Base-by-base conservation (phyloP, 2,888 invertebrate genomes). In the Netelia melanura region DNA sequence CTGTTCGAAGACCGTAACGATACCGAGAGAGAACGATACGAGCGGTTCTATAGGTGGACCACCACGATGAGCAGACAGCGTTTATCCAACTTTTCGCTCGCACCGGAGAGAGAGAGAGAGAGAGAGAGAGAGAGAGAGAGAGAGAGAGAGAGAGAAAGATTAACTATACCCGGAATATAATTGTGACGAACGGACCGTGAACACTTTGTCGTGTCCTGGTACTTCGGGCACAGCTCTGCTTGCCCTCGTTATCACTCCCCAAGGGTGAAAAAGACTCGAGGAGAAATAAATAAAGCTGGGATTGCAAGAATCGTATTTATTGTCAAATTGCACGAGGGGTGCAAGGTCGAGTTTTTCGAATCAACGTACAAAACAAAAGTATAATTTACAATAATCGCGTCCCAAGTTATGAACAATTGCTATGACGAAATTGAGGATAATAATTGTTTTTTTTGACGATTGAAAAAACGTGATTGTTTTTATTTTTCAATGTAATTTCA, bases 181-280 rank as follows among this genome's bases (percentile, higher is more conserved):
- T 85, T 81, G 78, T 78, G 81, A 78, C 70, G 81, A 81, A 84
- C 81, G 78, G 78, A 81, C 78, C 70, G 78, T 75, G 70, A 84
- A 84, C 68, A 61, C 65, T 74, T 75, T 25, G 52, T 62, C 43
- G 44, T 64, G 43, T 44, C 48, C n/a, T 25, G 8, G 38, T 38
- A 38, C 38, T 38, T 38, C 38, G 38, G 38, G 6, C 38, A 6
- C 54, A 21, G 48, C 56, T 43, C 43, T 48, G 58, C 9, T 61
- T 48, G 10, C 44, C 72, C 77, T 78, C 75, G 81, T 81, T 78
- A 78, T 81, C 70, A 68, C 70, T 21, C 48, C 43, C 61, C 21
- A 1, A 71, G 71, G 70, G 65, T 76, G 54, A 54, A 54, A 79
- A 71, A 72, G 6, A 77, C 72, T 52, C 6, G 38, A 56, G 44